These are phyloP conservation scores for Drosophila erecta DNA, from an alignment of 1,140 invertebrate genomes.

Conservation along the genomic window DNA sequence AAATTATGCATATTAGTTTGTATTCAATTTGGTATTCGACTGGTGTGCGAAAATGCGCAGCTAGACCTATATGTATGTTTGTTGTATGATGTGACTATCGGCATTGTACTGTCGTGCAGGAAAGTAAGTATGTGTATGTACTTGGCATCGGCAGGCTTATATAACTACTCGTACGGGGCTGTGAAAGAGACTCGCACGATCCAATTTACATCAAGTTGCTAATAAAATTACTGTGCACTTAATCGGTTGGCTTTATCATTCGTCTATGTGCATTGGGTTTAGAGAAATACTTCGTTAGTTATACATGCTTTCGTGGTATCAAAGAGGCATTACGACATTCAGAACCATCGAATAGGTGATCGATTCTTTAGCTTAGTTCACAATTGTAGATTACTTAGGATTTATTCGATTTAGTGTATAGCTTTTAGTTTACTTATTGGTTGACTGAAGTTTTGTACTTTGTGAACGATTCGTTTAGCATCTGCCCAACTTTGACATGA, in stretches of 20 bases:
- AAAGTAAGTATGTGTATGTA: conserved; percentile 30
- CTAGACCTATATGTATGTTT: conserved; percentile 18
- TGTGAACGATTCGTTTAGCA: conserved; percentile 68
- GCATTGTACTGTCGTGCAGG: conserved; percentile 42
- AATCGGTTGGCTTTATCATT: conserved; percentile 45
- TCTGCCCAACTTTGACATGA: conserved; percentile 60
- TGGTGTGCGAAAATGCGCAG: conserved; percentile 42
- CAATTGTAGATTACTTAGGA: conserved; percentile 47
- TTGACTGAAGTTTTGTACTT: conserved; percentile 75
- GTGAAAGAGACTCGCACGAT: conserved; percentile 31
- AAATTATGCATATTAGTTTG: conserved; percentile 56
- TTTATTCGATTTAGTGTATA: conserved; percentile 51
- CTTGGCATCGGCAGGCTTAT: conserved; percentile 51
- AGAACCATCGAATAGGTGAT: conserved; percentile 35
- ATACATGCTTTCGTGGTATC: conserved; percentile 24
- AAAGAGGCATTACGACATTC: conserved; percentile 30
- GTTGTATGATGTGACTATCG: conserved; percentile 29
- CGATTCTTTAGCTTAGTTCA: conserved; percentile 23
- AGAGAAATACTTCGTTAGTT: conserved; percentile 30
- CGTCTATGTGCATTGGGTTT: conserved; percentile 47
- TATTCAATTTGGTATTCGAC: conserved; percentile 40
- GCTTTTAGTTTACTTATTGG: conserved; percentile 52
- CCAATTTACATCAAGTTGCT: conserved; percentile 40
- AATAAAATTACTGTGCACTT: conserved; percentile 51
- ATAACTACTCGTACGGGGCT: conserved; percentile 42